A percentile compares a stretch with the other conserved stretches of the same genome.
phyloP scores from a whole-genome alignment of 2,797 vertebrate species.

The Sebastolobus altivelis region DNA sequence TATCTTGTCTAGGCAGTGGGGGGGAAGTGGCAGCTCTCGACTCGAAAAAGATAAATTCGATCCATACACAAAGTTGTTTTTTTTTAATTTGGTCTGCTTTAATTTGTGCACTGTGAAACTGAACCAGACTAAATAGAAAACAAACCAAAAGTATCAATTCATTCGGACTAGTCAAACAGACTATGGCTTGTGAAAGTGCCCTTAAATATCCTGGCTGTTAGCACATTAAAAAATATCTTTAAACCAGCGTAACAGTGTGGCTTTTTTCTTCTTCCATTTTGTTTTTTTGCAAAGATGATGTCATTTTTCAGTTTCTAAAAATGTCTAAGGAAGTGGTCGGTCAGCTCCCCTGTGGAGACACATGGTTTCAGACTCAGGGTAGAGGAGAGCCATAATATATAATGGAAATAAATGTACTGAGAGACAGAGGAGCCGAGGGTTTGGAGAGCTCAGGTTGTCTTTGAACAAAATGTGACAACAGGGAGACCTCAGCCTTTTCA shows the following conservation, averaged over 20 bases:
- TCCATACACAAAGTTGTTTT: too few species aligned
- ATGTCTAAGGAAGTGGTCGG: slow-evolving; percentile 6
- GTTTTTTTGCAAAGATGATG: slow-evolving; percentile 11
- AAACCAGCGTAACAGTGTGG: neutral
- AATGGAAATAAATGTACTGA: slow-evolving; percentile 22
- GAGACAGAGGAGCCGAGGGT: slow-evolving; percentile 23
- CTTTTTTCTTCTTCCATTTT: slow-evolving; percentile 12
- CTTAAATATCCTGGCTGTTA: neutral
- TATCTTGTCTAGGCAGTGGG: too few species aligned
- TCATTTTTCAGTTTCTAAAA: slow-evolving; percentile 17
- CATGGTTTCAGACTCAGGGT: slow-evolving; percentile 27
- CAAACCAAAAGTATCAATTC: too few species aligned
- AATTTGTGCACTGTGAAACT: too few species aligned
- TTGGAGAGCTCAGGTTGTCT: slow-evolving; percentile 47
- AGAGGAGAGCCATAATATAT: neutral
- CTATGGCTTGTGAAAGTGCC: too few species aligned
- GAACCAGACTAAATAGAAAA: too few species aligned
- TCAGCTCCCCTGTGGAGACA: slow-evolving; percentile 29
- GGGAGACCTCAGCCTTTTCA: slow-evolving; percentile 55
- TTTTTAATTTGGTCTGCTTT: too few species aligned
- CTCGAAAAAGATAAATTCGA: accelerated
- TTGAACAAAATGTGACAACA: slow-evolving; percentile 65
- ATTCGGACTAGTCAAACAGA: too few species aligned
- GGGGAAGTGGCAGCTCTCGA: too few species aligned
- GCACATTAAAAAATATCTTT: neutral